A percentile compares a stretch with the other conserved stretches of the same genome.
Evolutionary conservation across 2,888 invertebrate species (phyloP).

Genomic region (Cephonodes hylas): DNA sequence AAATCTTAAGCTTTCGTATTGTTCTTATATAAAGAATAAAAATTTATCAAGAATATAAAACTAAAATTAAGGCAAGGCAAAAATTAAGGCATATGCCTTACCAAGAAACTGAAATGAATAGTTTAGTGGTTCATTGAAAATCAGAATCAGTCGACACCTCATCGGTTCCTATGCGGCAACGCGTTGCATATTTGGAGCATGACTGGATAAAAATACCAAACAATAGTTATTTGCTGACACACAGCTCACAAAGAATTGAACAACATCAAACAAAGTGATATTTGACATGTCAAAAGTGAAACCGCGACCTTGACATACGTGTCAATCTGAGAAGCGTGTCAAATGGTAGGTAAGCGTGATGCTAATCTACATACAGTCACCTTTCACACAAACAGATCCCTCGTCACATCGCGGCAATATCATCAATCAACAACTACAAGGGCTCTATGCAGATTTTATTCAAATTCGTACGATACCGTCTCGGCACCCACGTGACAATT

Average conservation of each 20-base stretch:
- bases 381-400: conserved; percentile 67
- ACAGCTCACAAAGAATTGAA: conserved; percentile 28
- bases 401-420: conserved; percentile 60
- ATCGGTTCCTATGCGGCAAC: conserved; percentile 17
- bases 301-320: conserved; percentile 63
- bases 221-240: conserved; percentile 31
- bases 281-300: conserved; percentile 58
- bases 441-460: conserved; percentile 66
- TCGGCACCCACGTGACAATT: conserved; percentile 55
- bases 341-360: conserved; percentile 56
- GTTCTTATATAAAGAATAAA: no score
- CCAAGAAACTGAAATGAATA: no score
- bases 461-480: conserved; percentile 52
- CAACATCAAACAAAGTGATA: conserved; percentile 52
- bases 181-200: conserved; percentile 32
- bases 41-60: no score
- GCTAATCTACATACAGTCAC: conserved; percentile 75
- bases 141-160: not conserved
- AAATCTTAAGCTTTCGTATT: no score
- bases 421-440: conserved; percentile 67
- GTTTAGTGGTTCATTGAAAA: no score
- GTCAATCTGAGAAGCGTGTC: conserved; percentile 59
- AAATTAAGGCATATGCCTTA: no score
- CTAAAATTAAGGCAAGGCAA: no score
- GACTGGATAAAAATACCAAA: conserved; percentile 57